Conservation (phyloP, 2,113 vertebrate genomes). For the Malaclemys terrapin region DNA sequence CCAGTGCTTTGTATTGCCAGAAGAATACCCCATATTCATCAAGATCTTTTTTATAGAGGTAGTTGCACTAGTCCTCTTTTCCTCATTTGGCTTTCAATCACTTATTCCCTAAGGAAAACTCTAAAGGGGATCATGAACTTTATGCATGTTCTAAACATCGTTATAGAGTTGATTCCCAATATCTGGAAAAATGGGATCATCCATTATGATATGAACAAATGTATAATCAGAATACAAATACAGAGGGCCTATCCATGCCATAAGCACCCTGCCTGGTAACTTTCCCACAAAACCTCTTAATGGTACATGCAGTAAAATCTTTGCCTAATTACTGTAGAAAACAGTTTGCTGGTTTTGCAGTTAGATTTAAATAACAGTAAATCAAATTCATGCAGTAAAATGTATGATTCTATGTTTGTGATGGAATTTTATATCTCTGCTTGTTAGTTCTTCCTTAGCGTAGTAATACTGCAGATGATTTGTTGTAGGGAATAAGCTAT, state of each 20-base stretch:
- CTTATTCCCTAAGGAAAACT: neutral
- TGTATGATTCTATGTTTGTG: neutral
- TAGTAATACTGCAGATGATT: neutral
- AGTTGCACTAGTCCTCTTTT: neutral
- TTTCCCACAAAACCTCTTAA: neutral
- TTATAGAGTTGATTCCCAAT: neutral
- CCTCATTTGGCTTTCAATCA: neutral
- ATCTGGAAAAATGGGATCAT: neutral
- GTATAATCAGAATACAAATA: neutral
- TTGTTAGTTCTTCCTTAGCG: slow-evolving; percentile 26
- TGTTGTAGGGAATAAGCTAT: neutral
- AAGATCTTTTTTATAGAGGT: neutral
- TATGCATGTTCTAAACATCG: neutral
- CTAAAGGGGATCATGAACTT: neutral
- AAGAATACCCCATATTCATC: neutral
- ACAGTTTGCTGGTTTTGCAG: neutral
- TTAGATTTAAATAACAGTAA: neutral
- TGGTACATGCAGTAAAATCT: neutral
- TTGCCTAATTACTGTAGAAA: neutral
- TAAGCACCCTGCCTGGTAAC: neutral
- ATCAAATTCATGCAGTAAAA: neutral
- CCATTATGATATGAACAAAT: neutral
- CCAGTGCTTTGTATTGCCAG: neutral
- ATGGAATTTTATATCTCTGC: neutral
- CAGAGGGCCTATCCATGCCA: neutral